These are phyloP conservation scores for Microcebus griseorufus DNA, from an alignment of 2,113 vertebrate species.

Conservation along the genomic window DNA sequence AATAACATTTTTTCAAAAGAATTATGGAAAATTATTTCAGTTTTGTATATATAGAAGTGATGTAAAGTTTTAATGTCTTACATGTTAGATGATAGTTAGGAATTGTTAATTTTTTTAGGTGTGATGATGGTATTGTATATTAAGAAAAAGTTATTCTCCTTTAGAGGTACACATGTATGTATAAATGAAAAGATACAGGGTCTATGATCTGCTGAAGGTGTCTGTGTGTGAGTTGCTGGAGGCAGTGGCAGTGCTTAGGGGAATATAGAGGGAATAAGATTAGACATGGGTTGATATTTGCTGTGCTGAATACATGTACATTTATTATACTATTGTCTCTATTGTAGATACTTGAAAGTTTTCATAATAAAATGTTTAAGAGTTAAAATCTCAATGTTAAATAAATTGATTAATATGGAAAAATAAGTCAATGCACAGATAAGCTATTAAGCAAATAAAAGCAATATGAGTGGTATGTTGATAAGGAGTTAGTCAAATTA, in stretches of 20 bases:
- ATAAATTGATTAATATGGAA: not conserved
- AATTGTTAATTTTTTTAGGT: not conserved
- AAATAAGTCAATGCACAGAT: not conserved
- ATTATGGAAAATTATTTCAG: not conserved
- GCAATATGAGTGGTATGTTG: not conserved
- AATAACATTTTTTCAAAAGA: conserved; percentile 46
- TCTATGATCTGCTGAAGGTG: not conserved
- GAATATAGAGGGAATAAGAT: not conserved
- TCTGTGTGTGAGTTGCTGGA: not conserved
- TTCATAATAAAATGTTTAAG: not conserved
- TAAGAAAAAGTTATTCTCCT: not conserved
- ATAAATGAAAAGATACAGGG: not conserved
- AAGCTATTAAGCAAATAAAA: conserved; percentile 7
- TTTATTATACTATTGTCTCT: conserved; percentile 7
- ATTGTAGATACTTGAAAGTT: not conserved
- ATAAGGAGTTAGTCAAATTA: not conserved
- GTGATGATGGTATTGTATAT: not conserved
- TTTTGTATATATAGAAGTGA: not conserved
- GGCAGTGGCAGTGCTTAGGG: not conserved
- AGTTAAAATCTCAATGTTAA: not conserved
- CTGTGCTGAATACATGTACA: not conserved
- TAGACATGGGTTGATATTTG: not conserved
- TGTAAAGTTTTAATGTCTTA: not conserved
- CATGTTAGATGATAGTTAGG: not conserved
- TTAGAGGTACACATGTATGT: not conserved